phyloP scores from a whole-genome alignment of 2,113 vertebrate genomes.

The Nycticryphes semicollaris region DNA sequence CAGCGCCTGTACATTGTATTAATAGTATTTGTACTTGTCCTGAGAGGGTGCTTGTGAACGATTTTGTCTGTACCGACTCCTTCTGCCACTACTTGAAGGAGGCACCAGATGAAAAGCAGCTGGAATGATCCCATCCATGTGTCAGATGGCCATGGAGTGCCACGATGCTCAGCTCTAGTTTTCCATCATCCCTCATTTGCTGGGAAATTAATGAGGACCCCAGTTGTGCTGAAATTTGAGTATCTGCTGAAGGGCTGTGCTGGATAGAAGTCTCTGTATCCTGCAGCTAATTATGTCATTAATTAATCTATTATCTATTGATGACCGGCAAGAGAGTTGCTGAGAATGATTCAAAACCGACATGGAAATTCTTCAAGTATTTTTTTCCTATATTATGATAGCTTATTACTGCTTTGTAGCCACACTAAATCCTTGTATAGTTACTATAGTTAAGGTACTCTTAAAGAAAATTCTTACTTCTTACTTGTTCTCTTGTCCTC shows the following conservation, averaged over 20 bases:
- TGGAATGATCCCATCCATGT: not conserved
- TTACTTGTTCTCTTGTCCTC: not conserved
- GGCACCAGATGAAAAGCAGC: not conserved
- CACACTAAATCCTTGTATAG: not conserved
- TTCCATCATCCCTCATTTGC: not conserved
- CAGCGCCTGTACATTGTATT: not conserved
- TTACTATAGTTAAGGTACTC: not conserved
- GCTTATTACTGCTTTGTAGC: not conserved
- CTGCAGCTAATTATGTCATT: slow-evolving; percentile 27
- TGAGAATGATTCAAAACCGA: not conserved
- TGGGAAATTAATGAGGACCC: not conserved
- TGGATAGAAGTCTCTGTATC: not conserved
- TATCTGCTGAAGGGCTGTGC: not conserved
- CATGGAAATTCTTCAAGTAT: not conserved
- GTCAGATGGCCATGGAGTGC: not conserved
- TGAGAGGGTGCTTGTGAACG: not conserved
- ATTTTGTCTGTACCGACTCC: not conserved
- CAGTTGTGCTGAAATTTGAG: not conserved
- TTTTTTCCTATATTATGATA: not conserved
- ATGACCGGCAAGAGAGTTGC: not conserved
- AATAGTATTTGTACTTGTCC: too few relatives aligned
- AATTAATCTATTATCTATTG: slow-evolving; percentile 14
- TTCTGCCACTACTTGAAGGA: not conserved
- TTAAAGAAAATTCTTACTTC: not conserved
- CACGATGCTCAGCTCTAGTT: not conserved